phyloP scores from a whole-genome alignment of 2,113 vertebrate genomes.

The Phyllopteryx taeniolatus region DNA sequence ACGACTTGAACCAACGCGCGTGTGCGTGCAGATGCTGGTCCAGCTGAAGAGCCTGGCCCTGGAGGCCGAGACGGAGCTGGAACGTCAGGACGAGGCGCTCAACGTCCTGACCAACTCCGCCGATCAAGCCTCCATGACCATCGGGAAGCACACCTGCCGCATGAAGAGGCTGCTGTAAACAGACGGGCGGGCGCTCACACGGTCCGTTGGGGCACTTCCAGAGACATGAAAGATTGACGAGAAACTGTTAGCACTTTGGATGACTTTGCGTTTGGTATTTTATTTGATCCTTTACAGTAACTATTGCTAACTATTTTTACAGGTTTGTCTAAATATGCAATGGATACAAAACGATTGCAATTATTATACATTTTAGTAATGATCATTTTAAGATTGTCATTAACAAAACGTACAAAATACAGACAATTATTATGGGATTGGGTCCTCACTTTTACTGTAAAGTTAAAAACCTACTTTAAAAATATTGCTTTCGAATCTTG shows the following conservation, averaged over 20 bases:
- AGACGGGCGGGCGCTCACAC: neutral
- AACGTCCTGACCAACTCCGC: slow-evolving; percentile 78
- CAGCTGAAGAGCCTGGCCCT: slow-evolving; percentile 87
- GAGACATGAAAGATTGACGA: neutral
- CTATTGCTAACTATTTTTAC: too few relatives aligned
- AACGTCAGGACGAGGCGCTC: slow-evolving; percentile 85
- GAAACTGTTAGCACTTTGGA: neutral
- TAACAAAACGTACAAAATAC: too few relatives aligned
- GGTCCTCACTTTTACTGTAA: too few relatives aligned
- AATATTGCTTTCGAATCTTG: too few relatives aligned
- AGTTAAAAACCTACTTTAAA: too few relatives aligned
- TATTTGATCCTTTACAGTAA: neutral
- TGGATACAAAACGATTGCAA: too few relatives aligned
- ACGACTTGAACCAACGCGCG: slow-evolving; percentile 21
- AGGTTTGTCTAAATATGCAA: too few relatives aligned
- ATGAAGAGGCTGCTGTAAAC: slow-evolving; percentile 81
- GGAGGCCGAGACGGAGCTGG: slow-evolving; percentile 85
- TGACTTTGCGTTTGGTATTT: neutral
- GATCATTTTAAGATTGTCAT: too few relatives aligned
- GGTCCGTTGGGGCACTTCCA: neutral
- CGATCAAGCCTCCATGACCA: slow-evolving; percentile 75
- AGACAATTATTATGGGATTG: too few relatives aligned
- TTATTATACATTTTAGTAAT: too few relatives aligned
- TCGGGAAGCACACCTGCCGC: slow-evolving; percentile 83
- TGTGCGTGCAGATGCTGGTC: slow-evolving; percentile 80